Evolutionary conservation across 92 coral and sea anemone genomes (phyloP).

Genomic region (Phymanthus crucifer): DNA sequence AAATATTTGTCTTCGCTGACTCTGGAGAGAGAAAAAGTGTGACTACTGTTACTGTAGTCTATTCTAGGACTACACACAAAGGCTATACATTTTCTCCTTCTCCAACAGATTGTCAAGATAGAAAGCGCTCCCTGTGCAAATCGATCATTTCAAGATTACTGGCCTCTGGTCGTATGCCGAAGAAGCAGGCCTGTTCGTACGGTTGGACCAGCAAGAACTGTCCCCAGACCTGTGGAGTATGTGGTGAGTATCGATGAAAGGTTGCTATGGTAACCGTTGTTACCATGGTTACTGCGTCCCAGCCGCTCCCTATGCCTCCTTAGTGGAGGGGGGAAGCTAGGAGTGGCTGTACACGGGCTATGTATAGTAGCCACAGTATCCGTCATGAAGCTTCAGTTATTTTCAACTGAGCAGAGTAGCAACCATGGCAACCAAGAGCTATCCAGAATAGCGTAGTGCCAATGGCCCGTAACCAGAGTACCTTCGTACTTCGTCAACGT

Average conservation of each 20-base stretch:
- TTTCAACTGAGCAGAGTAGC: too few relatives aligned
- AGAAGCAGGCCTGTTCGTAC: constrained; percentile 11
- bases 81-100: background rate
- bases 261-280: background rate
- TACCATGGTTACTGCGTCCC: background rate
- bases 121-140: constrained; percentile 4
- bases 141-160: background rate
- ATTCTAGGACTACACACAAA: background rate
- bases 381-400: too few relatives aligned
- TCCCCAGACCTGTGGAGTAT: constrained; percentile 15
- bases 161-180: background rate
- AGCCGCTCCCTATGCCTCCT: too few relatives aligned
- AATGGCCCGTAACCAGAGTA: too few relatives aligned
- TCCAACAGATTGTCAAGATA: constrained; percentile 13
- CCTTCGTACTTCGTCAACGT: too few relatives aligned
- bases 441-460: background rate
- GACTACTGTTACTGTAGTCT: too few relatives aligned
- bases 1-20: too few relatives aligned
- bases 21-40: too few relatives aligned
- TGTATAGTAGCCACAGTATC: too few relatives aligned
- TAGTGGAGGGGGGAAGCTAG: too few relatives aligned
- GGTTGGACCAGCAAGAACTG: background rate
- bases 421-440: background rate
- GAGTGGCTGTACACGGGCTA: background rate
- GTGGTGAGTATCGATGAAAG: background rate